A percentile compares a stretch with the other conserved stretches of the same genome.
phyloP scores from a whole-genome alignment of 64 coral and sea anemone genomes.

The Porites lutea region DNA sequence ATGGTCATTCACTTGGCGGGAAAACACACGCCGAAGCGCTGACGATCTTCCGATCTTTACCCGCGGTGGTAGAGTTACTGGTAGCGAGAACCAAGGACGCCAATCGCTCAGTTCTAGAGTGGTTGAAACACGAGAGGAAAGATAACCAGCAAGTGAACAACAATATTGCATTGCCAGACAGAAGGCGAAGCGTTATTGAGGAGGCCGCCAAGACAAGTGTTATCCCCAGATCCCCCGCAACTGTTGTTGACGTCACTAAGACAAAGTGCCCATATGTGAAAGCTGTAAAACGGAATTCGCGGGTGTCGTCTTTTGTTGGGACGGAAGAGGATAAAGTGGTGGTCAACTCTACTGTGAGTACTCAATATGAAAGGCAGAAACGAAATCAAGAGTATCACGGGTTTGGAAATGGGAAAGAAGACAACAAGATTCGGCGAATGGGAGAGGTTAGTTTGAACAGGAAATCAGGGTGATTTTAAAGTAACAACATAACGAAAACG shows the following conservation, averaged over 20 bases:
- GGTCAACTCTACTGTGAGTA: neutral
- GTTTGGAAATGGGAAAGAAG: neutral
- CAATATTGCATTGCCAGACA: constrained; percentile 56
- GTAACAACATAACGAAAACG: too few species aligned
- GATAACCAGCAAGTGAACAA: constrained; percentile 41
- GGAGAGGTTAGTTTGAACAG: neutral
- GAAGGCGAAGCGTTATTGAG: constrained; percentile 55
- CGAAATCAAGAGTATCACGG: neutral
- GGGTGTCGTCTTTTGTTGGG: constrained; percentile 71
- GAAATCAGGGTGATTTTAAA: too few species aligned
- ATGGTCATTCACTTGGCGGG: constrained; percentile 44
- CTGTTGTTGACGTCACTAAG: constrained; percentile 61
- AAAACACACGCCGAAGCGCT: constrained; percentile 58
- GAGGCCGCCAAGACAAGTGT: constrained; percentile 43
- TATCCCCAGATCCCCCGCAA: constrained; percentile 24
- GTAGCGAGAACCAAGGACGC: constrained; percentile 65
- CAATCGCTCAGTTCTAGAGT: constrained; percentile 31
- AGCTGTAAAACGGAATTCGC: constrained; percentile 48
- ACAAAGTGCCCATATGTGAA: neutral
- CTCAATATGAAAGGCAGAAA: neutral
- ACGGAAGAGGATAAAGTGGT: constrained; percentile 5
- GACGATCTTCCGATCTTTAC: constrained; percentile 52
- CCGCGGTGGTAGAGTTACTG: constrained; percentile 61
- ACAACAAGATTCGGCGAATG: neutral
- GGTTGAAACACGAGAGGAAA: constrained; percentile 11